phyloP scores from a whole-genome alignment of 2,113 vertebrate genomes.

The Haplotaxodon microlepis region DNA sequence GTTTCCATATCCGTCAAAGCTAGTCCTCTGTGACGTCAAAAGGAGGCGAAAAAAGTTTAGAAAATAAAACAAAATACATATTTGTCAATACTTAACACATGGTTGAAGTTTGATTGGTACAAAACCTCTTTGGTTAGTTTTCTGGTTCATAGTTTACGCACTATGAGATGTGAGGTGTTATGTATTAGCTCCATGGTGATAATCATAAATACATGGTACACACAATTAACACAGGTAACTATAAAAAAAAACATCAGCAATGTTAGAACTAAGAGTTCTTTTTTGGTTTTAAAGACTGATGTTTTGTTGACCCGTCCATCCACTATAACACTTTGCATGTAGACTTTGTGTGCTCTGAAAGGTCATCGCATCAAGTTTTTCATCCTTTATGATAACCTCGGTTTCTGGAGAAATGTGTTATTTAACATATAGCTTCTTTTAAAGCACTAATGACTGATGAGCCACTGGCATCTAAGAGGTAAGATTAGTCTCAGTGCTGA shows the following conservation, averaged over 20 bases:
- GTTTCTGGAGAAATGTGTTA: neutral
- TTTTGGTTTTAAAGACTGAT: neutral
- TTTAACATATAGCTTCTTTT: neutral
- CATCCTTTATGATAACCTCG: neutral
- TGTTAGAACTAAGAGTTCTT: neutral
- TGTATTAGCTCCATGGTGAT: neutral
- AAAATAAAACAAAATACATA: neutral
- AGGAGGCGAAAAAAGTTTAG: rapidly evolving
- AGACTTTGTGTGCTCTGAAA: neutral
- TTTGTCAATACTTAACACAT: neutral
- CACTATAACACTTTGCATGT: neutral
- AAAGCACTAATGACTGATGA: neutral
- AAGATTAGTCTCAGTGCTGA: neutral
- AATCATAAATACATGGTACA: neutral
- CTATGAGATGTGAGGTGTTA: neutral
- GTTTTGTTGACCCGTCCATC: neutral
- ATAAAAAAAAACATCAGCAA: neutral
- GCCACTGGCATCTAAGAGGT: neutral
- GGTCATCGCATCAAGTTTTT: neutral
- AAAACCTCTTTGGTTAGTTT: neutral
- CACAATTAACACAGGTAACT: neutral
- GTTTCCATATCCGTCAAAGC: neutral
- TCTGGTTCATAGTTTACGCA: neutral
- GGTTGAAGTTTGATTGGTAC: neutral
- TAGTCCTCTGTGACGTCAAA: neutral